Base-by-base conservation (phyloP, 1,140 invertebrate species). In the Ostrea edulis region DNA sequence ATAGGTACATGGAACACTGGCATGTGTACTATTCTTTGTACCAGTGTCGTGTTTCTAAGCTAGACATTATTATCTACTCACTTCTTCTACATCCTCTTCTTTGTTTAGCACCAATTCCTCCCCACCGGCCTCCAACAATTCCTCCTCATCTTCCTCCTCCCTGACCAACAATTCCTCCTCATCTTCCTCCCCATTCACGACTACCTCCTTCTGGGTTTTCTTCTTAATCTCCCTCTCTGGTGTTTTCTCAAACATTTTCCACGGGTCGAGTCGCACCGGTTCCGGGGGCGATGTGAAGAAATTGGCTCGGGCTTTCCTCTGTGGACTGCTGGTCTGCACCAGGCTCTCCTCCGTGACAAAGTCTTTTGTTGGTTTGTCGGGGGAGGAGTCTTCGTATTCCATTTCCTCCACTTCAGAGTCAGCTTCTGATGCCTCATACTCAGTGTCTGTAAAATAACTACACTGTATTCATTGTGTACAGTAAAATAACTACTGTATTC, bases 261-360 rank as follows among this genome's bases (percentile, higher is more conserved):
- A 93, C 1, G 93, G 92, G 84, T 94, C 93, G 2, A 94, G 89
- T 82, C 94, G 88, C n/a, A 94, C 91, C 11, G 92, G 90, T 86
- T 92, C 92, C 11, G 94, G 91, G 17, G 93, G 91, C 0, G 92
- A 89, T 4, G 92, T 91, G 87, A 94, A 94, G 90, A 94, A 94
- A 85, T 93, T 93, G 51, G 92, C 92, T 25, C 92, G 82, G 2
- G 92, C 92, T 17, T 88, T 62, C 84, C 91, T 91, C 44, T 90
- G 87, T n/a, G 87, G 87, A 54, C 89, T 82, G 89, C 53, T 51
- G 84, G 84, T 84, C 88, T 89, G 35, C 84, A 84, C 14, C 88
- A 90, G 53, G 83, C 88, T 55, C 11, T 62, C 51, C 17, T 55
- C 53, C 14, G 22, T 20, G 17, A 17, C 20, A 29, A 85, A 25